Conservation (phyloP, 1,140 invertebrate species). For the Pinna nobilis region DNA sequence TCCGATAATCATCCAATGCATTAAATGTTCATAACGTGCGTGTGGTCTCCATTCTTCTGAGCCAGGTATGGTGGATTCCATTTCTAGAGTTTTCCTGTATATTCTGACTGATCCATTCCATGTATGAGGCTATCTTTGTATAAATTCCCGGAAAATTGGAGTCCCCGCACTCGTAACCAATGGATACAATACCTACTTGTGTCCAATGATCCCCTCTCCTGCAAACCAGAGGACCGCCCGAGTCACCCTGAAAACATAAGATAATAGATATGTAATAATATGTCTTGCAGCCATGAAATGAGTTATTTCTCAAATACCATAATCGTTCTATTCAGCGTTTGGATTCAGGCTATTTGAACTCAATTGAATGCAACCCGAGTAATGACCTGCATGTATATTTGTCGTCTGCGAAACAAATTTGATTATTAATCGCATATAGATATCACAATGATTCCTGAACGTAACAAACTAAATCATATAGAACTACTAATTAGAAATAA, state of each 20-base stretch:
- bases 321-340: background rate
- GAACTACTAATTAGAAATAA: too few relatives aligned
- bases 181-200: slow-evolving; percentile 82
- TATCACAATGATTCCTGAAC: too few relatives aligned
- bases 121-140: slow-evolving; percentile 83
- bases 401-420: too few relatives aligned
- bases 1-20: too few relatives aligned
- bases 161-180: slow-evolving; percentile 94
- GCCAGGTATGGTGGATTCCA: slow-evolving; percentile 2
- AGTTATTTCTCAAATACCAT: background rate
- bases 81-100: slow-evolving; percentile 38
- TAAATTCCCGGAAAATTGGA: slow-evolving; percentile 95
- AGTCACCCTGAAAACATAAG: slow-evolving; percentile 75
- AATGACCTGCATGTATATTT: too few relatives aligned
- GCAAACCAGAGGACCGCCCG: slow-evolving; percentile 82
- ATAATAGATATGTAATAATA: background rate
- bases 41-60: background rate
- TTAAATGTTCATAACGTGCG: background rate
- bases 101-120: slow-evolving; percentile 83
- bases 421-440: too few relatives aligned
- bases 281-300: background rate
- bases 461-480: too few relatives aligned
- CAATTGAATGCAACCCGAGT: too few relatives aligned
- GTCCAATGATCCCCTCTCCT: slow-evolving; percentile 52
- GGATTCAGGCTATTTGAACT: too few relatives aligned